Conservation (phyloP, 2,113 vertebrate species). For the Tetrao urogallus region DNA sequence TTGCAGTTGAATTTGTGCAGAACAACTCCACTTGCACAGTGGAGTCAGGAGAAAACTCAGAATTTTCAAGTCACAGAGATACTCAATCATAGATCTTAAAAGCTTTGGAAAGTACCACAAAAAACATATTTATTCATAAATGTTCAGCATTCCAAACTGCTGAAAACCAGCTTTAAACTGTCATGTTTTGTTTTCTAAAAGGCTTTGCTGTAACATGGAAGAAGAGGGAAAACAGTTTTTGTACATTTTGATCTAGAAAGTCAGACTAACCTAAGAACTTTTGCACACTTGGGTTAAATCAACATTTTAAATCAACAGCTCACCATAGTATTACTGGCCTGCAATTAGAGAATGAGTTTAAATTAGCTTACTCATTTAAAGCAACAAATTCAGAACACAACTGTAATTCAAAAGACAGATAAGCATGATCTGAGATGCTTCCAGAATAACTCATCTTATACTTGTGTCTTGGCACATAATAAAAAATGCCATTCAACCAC, state of each 20-base stretch:
- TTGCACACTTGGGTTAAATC: constrained; percentile 9
- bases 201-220: neutral
- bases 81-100: neutral
- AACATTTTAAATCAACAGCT: constrained; percentile 49
- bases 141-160: neutral
- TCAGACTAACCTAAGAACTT: constrained; percentile 14
- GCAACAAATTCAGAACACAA: constrained; percentile 45
- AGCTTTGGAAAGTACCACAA: neutral
- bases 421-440: constrained; percentile 1
- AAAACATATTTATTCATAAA: neutral
- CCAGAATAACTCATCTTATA: constrained; percentile 33
- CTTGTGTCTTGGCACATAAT: constrained; percentile 25
- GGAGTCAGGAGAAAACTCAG: neutral
- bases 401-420: constrained; percentile 16
- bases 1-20: neutral
- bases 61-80: neutral
- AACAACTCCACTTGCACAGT: neutral
- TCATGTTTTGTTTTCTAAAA: neutral
- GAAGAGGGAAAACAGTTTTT: constrained; percentile 24
- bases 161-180: neutral
- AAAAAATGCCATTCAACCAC: constrained; percentile 10
- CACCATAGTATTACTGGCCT: constrained; percentile 19
- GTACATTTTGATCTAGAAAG: neutral
- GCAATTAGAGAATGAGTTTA: neutral
- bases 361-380: constrained; percentile 32